Evolutionary conservation across 2,888 invertebrate genomes (phyloP), one percentile per base, ranked within the genome.

Genomic region (Apantesis nais): DNA sequence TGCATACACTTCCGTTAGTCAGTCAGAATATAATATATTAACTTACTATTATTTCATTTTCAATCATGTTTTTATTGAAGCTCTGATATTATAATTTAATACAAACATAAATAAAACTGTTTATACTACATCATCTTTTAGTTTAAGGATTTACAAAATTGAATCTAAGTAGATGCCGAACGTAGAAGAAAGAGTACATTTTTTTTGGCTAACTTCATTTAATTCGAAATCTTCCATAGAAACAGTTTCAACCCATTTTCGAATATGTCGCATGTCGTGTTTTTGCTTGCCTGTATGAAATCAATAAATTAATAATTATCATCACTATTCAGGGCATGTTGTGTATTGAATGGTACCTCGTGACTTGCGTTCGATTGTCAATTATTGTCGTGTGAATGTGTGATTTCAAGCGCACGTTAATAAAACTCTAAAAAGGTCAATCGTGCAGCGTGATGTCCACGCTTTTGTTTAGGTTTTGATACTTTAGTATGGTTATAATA

Each of bases 351-450:
- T 85, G 82, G 78, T 74, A 77, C 76, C 81, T 91, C 94, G 94
- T 94, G 94, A 93, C 92, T 90, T 82, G 86, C 78, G 86, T 85
- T 87, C 89, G 89, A 92, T 93, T 92, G 93, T 93, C 90, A 90
- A 90, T 91, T 89, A 88, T 78, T 85, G 89, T 93, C 92, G 92
- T 92, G 92, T 91, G 89, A 83, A 83, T 86, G 92, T 92, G 92
- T 91, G 89, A 84, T 84, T 86, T 78, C 81, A 84, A 81, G 85
- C 85, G 88, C 92, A 92, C 93, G 93, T 93, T 81, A 86, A 88
- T 88, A 89, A 86, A 85, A 79, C 83, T 85, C 77, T 82, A 89
- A 91, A 91, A 91, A 89, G 90, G 89, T 88, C 86, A 88, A 89
- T 90, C 92, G 92, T 93, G 92, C 85, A 81, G 84, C 82, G 81